Percentiles rank a stretch among this genome's conserved stretches.
These are phyloP conservation scores for Lymantria dispar DNA, from an alignment of 2,888 invertebrate genomes.

Conservation along the genomic window DNA sequence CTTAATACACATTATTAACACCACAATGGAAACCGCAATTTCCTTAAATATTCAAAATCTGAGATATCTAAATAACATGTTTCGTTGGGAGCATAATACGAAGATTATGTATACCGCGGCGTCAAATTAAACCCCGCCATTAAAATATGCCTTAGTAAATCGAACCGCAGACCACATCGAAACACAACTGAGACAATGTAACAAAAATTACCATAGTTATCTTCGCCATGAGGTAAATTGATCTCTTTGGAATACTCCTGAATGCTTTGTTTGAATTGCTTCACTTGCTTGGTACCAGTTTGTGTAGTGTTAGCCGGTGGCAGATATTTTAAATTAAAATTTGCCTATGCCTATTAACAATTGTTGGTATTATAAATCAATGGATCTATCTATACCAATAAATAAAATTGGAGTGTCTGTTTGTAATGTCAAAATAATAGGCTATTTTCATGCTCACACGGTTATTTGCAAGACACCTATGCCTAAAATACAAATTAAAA, in stretches of 20 bases:
- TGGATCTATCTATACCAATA: no score
- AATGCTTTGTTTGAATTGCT: slow-evolving; percentile 38
- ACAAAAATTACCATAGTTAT: slow-evolving; percentile 58
- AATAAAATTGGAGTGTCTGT: no score
- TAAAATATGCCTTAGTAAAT: slow-evolving; percentile 8
- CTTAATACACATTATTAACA: slow-evolving; percentile 7
- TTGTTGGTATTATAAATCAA: no score
- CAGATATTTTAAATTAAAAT: no score
- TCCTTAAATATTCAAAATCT: slow-evolving; percentile 6
- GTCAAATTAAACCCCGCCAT: slow-evolving; percentile 5
- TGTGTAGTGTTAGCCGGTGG: no score
- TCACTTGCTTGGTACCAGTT: slow-evolving; percentile 18
- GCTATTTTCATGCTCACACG: no score
- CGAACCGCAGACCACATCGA: slow-evolving; percentile 30
- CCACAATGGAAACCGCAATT: slow-evolving; percentile 4
- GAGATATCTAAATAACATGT: slow-evolving; percentile 14
- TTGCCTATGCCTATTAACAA: no score
- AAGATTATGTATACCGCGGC: slow-evolving; percentile 23
- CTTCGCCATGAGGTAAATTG: slow-evolving; percentile 50
- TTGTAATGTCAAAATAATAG: no score
- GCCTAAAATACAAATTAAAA: no score
- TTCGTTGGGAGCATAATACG: slow-evolving; percentile 24
- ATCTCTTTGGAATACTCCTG: slow-evolving; percentile 55
- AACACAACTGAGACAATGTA: slow-evolving; percentile 52
- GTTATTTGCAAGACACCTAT: no score